Conservation (phyloP, 2,888 invertebrate species). For the Isotomurus palustris region DNA sequence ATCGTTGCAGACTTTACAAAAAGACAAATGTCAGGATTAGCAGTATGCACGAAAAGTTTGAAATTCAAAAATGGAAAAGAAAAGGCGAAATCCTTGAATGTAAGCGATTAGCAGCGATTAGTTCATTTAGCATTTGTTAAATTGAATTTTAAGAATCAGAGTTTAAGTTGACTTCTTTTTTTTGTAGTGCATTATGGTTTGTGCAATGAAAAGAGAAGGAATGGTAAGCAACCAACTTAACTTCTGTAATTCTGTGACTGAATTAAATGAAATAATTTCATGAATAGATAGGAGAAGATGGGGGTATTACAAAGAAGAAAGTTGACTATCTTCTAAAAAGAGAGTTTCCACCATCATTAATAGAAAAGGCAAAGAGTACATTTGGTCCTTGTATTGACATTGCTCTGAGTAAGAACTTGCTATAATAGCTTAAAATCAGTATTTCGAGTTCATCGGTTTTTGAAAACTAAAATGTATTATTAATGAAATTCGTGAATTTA, state of each 20-base stretch:
- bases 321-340: constrained; percentile 1
- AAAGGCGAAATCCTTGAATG: constrained; percentile 22
- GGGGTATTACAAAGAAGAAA: background rate
- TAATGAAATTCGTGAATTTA: too few relatives aligned
- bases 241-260: too few relatives aligned
- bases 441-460: too few relatives aligned
- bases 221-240: too few relatives aligned
- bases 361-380: constrained; percentile 16
- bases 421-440: too few relatives aligned
- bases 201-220: constrained; percentile 15
- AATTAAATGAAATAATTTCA: too few relatives aligned
- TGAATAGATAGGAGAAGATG: constrained; percentile 3
- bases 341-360: constrained; percentile 18
- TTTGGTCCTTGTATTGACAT: constrained; percentile 11
- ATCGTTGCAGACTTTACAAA: constrained; percentile 27
- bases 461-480: too few relatives aligned
- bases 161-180: background rate
- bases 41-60: constrained; percentile 17
- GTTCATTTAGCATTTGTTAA: background rate
- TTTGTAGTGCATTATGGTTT: constrained; percentile 19
- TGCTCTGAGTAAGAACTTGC: too few relatives aligned
- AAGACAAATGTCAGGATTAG: constrained; percentile 17
- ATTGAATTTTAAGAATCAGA: background rate
- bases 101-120: constrained; percentile 3
- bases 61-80: constrained; percentile 31